Conservation (phyloP, 2,113 vertebrate species). For the Chiloscyllium plagiosum region DNA sequence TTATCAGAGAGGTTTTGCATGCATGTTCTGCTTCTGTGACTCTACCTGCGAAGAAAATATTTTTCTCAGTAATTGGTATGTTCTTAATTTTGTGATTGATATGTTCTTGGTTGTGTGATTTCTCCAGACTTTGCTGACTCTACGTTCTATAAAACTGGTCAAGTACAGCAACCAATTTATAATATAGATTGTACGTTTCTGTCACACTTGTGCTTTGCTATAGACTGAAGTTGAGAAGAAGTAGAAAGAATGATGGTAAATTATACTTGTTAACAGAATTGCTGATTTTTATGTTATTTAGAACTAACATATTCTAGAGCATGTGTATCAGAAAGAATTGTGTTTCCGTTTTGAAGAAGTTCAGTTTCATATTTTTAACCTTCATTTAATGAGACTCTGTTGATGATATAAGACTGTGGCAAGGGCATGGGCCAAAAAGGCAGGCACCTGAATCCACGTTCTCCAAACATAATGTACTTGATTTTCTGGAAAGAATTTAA, state of each 20-base stretch:
- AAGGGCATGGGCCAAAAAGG: background rate
- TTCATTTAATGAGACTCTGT: background rate
- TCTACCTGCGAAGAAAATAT: too few species aligned
- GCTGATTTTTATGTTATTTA: background rate
- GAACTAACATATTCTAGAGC: background rate
- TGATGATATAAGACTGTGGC: background rate
- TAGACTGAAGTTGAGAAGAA: background rate
- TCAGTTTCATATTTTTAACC: background rate
- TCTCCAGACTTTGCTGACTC: background rate
- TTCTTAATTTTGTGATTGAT: background rate
- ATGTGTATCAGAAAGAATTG: background rate
- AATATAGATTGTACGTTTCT: background rate
- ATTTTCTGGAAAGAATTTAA: background rate
- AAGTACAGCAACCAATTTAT: background rate
- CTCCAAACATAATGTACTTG: background rate
- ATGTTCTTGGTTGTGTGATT: background rate
- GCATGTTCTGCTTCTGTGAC: too few species aligned
- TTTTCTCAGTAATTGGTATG: background rate
- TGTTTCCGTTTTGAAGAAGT: background rate
- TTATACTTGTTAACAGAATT: background rate
- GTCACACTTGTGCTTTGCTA: background rate
- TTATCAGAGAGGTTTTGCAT: background rate
- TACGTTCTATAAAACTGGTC: background rate
- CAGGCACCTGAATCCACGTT: background rate
- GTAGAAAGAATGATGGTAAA: constrained; percentile 12